These are phyloP conservation scores for Orycteropus afer DNA, from an alignment of 2,113 vertebrate genomes.

Conservation along the genomic window DNA sequence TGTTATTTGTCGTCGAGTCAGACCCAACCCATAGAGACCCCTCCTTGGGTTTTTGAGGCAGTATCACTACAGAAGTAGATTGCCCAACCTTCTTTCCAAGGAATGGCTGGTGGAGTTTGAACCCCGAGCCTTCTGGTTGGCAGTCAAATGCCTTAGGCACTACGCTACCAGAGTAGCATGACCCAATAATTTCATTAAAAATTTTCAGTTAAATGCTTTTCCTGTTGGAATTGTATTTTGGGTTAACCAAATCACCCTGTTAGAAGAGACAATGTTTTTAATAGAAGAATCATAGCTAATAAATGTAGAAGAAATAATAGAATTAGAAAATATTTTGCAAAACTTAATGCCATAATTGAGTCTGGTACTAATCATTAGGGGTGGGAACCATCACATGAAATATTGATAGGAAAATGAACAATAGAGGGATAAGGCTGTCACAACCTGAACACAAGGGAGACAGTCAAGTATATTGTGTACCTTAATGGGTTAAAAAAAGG, in stretches of 20 bases:
- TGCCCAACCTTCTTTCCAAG: no score
- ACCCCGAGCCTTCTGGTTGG: no score
- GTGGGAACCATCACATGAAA: not conserved
- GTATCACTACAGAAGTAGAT: no score
- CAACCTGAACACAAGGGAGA: not conserved
- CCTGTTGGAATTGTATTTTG: not conserved
- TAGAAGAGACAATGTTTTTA: not conserved
- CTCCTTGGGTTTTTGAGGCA: no score
- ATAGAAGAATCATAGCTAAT: not conserved
- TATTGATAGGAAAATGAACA: not conserved
- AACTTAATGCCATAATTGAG: not conserved
- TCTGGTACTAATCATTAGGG: not conserved
- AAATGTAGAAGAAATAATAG: not conserved
- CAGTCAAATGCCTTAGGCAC: no score
- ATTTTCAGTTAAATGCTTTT: not conserved
- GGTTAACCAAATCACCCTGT: not conserved
- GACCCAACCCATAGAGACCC: no score
- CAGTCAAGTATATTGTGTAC: not conserved
- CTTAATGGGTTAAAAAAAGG: not conserved
- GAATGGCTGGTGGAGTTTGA: no score
- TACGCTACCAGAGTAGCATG: no score
- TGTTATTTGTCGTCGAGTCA: no score
- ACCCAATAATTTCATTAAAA: not conserved
- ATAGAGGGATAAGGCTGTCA: not conserved
- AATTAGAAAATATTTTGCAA: not conserved